These are phyloP conservation scores for Ptiloglossa arizonensis DNA, from an alignment of 1,140 invertebrate species.

Conservation along the genomic window DNA sequence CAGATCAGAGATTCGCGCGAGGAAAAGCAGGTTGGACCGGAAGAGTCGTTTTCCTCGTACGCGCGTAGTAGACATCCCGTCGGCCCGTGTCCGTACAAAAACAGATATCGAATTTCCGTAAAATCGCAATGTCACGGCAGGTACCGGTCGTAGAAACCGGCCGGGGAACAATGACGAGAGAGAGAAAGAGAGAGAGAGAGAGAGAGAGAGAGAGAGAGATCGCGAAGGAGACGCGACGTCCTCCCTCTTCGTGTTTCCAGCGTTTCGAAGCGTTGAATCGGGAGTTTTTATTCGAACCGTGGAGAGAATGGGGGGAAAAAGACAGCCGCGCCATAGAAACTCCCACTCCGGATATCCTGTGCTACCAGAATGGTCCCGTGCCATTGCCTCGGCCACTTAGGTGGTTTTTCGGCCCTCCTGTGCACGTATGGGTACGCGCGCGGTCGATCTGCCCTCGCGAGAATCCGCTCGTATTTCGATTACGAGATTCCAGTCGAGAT, in stretches of 20 bases:
- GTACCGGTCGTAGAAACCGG: slow-evolving; percentile 48
- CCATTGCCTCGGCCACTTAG: slow-evolving; percentile 72
- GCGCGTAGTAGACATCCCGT: not conserved
- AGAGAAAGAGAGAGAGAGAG: too few species aligned
- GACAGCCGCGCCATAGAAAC: slow-evolving; percentile 70
- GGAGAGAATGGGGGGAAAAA: slow-evolving; percentile 61
- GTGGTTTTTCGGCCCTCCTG: slow-evolving; percentile 57
- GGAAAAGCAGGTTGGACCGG: slow-evolving; percentile 33
- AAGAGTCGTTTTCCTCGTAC: slow-evolving; percentile 30
- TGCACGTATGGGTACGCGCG: too few species aligned
- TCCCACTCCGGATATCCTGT: slow-evolving; percentile 75
- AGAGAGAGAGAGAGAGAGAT: too few species aligned
- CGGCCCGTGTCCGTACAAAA: slow-evolving; percentile 35
- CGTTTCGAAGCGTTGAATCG: slow-evolving; percentile 69
- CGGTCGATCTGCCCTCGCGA: not conserved
- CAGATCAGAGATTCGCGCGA: slow-evolving; percentile 20
- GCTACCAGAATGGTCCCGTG: slow-evolving; percentile 66
- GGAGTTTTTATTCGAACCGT: slow-evolving; percentile 68
- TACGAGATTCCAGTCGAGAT: slow-evolving; percentile 37
- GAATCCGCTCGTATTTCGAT: slow-evolving; percentile 63
- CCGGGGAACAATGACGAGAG: slow-evolving; percentile 61
- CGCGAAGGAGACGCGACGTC: slow-evolving; percentile 44
- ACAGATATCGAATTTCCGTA: slow-evolving; percentile 79
- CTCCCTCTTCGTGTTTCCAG: slow-evolving; percentile 42
- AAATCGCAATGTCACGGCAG: slow-evolving; percentile 73